Conservation (phyloP, 2,888 invertebrate genomes). For the Lobophora halterata region DNA sequence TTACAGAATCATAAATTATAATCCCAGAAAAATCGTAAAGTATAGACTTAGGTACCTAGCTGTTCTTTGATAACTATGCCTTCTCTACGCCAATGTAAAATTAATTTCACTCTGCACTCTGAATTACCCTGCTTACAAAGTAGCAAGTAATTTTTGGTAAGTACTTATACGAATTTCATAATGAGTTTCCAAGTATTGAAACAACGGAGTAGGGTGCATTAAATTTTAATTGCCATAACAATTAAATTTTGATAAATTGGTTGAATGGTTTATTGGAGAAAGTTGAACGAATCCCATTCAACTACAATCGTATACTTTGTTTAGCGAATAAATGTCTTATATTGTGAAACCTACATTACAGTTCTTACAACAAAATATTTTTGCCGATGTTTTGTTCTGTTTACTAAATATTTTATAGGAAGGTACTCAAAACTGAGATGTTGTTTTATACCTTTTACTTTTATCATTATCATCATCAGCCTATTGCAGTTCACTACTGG, state of each 20-base stretch:
- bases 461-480: no score
- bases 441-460: no score
- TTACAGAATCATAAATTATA: no score
- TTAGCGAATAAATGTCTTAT: no score
- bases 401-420: no score
- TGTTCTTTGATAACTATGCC: not conserved
- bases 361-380: no score
- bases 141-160: conserved; percentile 26
- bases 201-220: conserved; percentile 15
- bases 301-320: not conserved
- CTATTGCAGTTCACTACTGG: no score
- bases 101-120: conserved; percentile 46
- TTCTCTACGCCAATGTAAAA: conserved; percentile 44
- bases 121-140: conserved; percentile 25
- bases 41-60: not conserved
- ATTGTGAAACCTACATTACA: no score
- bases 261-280: not conserved
- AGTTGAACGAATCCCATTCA: not conserved
- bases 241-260: not conserved
- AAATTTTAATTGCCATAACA: conserved; percentile 9
- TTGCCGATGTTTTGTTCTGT: no score
- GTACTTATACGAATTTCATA: conserved; percentile 19
- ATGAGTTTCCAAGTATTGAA: conserved; percentile 18
- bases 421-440: no score
- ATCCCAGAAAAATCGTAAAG: not conserved